Base-by-base conservation (phyloP, 2,888 invertebrate species). In the Plagodis pulveraria region DNA sequence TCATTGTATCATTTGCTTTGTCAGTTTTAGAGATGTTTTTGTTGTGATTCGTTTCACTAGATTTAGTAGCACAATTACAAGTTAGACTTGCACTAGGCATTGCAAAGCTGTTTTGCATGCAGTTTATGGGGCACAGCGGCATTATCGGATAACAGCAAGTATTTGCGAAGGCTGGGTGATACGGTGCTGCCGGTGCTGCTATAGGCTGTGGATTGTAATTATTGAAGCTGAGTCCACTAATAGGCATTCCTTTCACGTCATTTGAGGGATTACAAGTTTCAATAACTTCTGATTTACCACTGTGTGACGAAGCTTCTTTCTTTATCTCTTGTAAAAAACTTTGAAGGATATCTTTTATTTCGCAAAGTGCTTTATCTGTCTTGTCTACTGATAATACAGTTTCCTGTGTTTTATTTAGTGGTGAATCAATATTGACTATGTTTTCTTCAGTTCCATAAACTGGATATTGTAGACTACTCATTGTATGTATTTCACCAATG, bases 341-440 rank as follows among this genome's bases (percentile, higher is more conserved):
- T 73, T 89, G 88, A 9, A 91, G 74, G 50, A 91, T 86, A 55
- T 88, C 82, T 74, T 91, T 91, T 50, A 91, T 91, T 85, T 91
- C 91, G 58, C 72, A 77, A n/a, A 91, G 70, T 2, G 90, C 82
- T 74, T 83, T 86, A 56, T 90, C 90, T 6, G 89, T 87, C 78
- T 84, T 87, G 46, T 87, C 84, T 38, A 59, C 66, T 41, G 73
- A 72, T 35, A 67, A 62, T 41, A 80, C 77, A 0, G 76, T 77
- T 46, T 82, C 80, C 63, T 83, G 81, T 6, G 79, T 80, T 70
- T 82, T 82, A 56, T 83, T 84, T n/a, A 81, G 58, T 9, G 75
- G 64, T 22, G 73, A 76, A 50, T 85, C 80, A 76, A 61, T 69
- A 38, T 69, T 62, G 38, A 53, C 48, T 57, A 74, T 70, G n/a